These are phyloP conservation scores for Cylas formicarius DNA, from an alignment of 1,140 invertebrate genomes.

Conservation along the genomic window DNA sequence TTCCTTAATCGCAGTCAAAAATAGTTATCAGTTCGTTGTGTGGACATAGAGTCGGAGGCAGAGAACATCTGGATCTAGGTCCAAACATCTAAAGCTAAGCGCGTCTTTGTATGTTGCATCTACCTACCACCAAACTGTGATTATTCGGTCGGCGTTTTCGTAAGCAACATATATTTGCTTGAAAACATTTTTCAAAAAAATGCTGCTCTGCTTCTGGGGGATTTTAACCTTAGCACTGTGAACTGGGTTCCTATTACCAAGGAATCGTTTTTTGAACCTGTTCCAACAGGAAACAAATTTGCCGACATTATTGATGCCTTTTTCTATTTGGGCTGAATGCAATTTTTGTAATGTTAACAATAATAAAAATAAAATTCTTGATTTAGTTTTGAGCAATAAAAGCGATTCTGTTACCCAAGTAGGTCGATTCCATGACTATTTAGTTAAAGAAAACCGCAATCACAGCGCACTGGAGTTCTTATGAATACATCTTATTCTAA, in stretches of 20 bases:
- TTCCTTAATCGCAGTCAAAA: not conserved
- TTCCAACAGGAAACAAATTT: no score
- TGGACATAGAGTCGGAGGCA: slow-evolving; percentile 3
- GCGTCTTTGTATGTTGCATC: slow-evolving; percentile 5
- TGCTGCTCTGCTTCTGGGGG: not conserved
- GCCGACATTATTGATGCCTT: no score
- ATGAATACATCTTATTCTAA: no score
- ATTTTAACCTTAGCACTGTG: slow-evolving; percentile 1
- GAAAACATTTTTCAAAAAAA: slow-evolving; percentile 5
- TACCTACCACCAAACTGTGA: not conserved
- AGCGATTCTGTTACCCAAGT: no score
- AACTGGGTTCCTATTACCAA: slow-evolving; percentile 2
- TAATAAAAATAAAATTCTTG: no score
- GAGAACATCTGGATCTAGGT: slow-evolving; percentile 7
- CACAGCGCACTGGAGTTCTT: no score
- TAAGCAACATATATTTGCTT: not conserved
- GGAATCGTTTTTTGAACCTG: no score
- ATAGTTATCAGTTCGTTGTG: not conserved
- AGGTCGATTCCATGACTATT: no score
- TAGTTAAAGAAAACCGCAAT: no score
- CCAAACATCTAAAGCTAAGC: not conserved
- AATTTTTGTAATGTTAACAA: no score
- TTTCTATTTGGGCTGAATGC: no score
- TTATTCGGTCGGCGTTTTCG: not conserved
- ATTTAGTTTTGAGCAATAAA: no score